Evolutionary conservation across 2,797 vertebrate species (phyloP).

Genomic region (Botia almorhae): DNA sequence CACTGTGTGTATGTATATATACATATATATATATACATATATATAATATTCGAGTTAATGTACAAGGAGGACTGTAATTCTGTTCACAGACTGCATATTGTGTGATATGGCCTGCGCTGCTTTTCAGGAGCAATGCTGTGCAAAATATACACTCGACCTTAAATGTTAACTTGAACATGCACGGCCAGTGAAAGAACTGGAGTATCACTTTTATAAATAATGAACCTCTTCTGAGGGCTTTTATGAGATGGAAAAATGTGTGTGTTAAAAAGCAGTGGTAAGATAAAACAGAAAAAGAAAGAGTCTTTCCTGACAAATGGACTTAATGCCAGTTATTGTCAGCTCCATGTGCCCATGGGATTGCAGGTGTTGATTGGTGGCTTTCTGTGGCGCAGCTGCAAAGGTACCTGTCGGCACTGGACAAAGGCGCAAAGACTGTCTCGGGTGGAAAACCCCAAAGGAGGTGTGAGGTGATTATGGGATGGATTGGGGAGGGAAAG

Average conservation of each 20-base stretch:
- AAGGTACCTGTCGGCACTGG: conserved; percentile 75
- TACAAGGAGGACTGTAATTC: no score
- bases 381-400: conserved; percentile 66
- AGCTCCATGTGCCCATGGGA: conserved; percentile 44
- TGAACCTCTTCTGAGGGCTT: conserved; percentile 22
- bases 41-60: no score
- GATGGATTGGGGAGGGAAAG: conserved; percentile 66
- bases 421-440: conserved; percentile 75
- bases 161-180: conserved; percentile 5
- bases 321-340: conserved; percentile 53
- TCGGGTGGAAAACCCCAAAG: conserved; percentile 68
- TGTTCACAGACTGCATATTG: no score
- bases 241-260: conserved; percentile 15
- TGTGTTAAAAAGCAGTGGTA: conserved; percentile 6
- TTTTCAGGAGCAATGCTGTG: no score
- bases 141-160: background rate
- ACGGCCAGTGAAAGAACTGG: conserved; percentile 6
- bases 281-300: conserved; percentile 49
- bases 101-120: no score
- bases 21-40: no score
- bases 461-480: conserved; percentile 80
- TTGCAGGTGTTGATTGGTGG: conserved; percentile 79
- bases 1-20: no score
- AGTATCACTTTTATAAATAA: conserved; percentile 11
- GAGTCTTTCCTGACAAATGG: conserved; percentile 53